Evolutionary conservation across 1,140 invertebrate species (phyloP).

Genomic region (Ooceraea biroi): DNA sequence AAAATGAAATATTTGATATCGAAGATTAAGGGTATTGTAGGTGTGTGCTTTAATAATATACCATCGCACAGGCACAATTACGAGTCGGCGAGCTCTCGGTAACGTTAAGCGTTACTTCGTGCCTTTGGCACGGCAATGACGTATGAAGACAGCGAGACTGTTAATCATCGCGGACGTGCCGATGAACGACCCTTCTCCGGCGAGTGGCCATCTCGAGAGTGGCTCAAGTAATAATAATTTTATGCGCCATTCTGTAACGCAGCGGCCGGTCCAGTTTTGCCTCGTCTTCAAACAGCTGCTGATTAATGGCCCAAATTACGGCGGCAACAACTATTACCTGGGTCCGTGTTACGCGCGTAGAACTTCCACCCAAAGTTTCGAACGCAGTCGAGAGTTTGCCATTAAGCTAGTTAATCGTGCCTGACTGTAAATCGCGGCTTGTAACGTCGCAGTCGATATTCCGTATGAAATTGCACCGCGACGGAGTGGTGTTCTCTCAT

Average conservation of each 20-base stretch:
- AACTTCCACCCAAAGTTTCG: slow-evolving; percentile 68
- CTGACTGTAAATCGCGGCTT: slow-evolving; percentile 69
- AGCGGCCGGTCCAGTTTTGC: slow-evolving; percentile 12
- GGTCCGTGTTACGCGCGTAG: slow-evolving; percentile 32
- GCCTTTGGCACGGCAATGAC: background rate
- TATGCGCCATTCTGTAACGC: background rate
- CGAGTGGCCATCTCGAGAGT: background rate
- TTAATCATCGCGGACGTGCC: background rate
- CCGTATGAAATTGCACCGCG: slow-evolving; percentile 52
- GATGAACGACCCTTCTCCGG: background rate
- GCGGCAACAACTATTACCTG: slow-evolving; percentile 30
- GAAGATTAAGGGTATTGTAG: background rate
- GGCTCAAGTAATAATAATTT: slow-evolving; percentile 26
- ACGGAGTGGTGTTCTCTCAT: slow-evolving; percentile 14
- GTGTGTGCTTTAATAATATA: background rate
- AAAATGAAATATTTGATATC: background rate
- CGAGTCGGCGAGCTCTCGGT: background rate
- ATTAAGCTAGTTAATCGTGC: slow-evolving; percentile 71
- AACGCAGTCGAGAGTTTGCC: slow-evolving; percentile 47
- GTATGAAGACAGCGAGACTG: background rate
- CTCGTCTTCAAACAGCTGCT: slow-evolving; percentile 54
- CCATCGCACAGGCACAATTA: background rate
- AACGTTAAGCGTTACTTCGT: background rate
- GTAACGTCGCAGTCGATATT: slow-evolving; percentile 70
- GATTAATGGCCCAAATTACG: slow-evolving; percentile 67